phyloP scores from a whole-genome alignment of 2,113 vertebrate genomes.

The Psittacula cyanocephala region DNA sequence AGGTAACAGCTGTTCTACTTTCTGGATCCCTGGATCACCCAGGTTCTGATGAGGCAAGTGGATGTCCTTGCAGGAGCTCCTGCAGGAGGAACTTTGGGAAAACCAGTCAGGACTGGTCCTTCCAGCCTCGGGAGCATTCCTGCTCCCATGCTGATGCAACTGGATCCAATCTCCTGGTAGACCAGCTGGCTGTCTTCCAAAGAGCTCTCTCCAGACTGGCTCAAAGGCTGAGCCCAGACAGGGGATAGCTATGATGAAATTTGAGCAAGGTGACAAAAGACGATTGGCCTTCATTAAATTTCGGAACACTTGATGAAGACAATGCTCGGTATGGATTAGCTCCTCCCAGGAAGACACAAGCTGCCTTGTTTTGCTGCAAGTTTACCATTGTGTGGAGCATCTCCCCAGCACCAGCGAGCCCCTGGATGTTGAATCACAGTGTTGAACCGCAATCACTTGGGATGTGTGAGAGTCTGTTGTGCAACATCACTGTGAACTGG shows the following conservation, averaged over 20 bases:
- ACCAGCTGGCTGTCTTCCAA: conserved; percentile 5
- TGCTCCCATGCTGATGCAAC: conserved; percentile 49
- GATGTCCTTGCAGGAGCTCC: conserved; percentile 33
- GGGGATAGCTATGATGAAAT: not conserved
- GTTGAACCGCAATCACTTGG: not conserved
- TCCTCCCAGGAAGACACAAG: not conserved
- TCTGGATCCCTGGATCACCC: not conserved
- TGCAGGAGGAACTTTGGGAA: conserved; percentile 42
- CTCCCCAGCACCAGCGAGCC: not conserved
- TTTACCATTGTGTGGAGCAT: not conserved
- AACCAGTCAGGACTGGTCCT: conserved; percentile 34
- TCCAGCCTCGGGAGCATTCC: conserved; percentile 10
- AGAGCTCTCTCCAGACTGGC: conserved; percentile 28
- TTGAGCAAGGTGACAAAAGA: not conserved
- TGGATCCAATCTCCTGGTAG: conserved; percentile 31
- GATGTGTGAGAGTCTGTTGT: not conserved
- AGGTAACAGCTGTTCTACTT: conserved; percentile 4
- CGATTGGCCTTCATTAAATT: not conserved
- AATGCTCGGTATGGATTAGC: not conserved
- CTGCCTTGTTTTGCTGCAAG: not conserved
- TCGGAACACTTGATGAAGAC: not conserved
- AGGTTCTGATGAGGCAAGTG: conserved; percentile 9
- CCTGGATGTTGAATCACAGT: not conserved
- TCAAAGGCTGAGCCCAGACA: not conserved
- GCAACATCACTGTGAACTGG: not conserved